Evolutionary conservation across 2,797 vertebrate species (phyloP), one percentile per base, ranked within the genome.

Genomic region (Melanotaenia nigrans): DNA sequence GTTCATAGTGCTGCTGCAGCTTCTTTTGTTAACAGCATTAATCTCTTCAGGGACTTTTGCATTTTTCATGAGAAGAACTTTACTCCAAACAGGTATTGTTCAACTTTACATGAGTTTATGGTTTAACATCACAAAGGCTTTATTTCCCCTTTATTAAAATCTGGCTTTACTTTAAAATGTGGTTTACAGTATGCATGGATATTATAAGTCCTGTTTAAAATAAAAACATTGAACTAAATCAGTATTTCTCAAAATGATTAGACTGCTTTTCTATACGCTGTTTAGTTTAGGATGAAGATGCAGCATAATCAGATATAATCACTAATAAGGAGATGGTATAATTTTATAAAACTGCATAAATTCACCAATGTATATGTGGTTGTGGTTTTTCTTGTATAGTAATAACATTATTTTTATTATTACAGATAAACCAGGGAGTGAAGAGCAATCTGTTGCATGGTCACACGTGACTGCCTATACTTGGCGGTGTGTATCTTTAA

Each of bases 401-500:
- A 11, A 66, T 12, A 11, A 38, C 68, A 18, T 14, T 74, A 72
- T 53, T 77, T 54, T 69, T 36, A 84, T 62, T 22, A 64, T 42
- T 49, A 79, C 51, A 83, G 68, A 75, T 65, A 20, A 65, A 45
- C 4, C 32, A 65, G 38, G 36, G 56, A 66, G 13, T n/a, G 13
- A 0, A 11, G 35, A 68, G 22, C 30, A 54, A 82, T 73, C 25
- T 78, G 61, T 45, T 0, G 7, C 35, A 65, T 42, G 33, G 64
- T 63, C 57, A 49, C 49, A 65, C 60, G 72, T 0, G 0, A 45
- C 28, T 56, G 36, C 1, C 24, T 76, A 61, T 61, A 79, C 79
- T 75, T 80, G 61, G 61, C 45, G 32, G 63, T 72, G 8, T 78
- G 9, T 22, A 84, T 90, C 38, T 87, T 83, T 84, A 83, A 90